phyloP scores from a whole-genome alignment of 2,113 vertebrate genomes.

The Saimiri boliviensis region DNA sequence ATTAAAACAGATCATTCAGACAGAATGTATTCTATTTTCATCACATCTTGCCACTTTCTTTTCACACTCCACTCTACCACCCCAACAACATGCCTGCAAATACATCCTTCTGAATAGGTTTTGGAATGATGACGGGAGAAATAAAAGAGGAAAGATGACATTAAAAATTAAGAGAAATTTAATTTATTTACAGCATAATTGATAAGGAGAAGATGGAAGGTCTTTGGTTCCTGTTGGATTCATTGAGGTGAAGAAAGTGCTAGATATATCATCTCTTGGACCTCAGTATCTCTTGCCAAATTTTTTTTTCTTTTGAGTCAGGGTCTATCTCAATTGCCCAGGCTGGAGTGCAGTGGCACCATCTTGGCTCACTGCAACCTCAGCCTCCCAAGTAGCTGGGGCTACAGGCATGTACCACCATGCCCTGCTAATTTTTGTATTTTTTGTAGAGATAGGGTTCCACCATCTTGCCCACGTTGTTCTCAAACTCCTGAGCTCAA shows the following conservation, averaged over 20 bases:
- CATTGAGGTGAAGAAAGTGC: not conserved
- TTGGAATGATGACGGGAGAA: conserved; percentile 9
- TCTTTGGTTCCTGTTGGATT: not conserved
- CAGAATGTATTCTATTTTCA: not conserved
- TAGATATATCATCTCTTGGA: not conserved
- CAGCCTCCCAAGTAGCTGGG: too few species aligned
- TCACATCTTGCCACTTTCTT: conserved; percentile 3
- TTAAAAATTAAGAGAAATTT: conserved; percentile 28
- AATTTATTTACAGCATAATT: not conserved
- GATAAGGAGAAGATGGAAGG: not conserved
- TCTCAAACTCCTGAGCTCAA: too few species aligned
- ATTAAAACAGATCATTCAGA: not conserved
- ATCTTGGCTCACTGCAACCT: too few species aligned
- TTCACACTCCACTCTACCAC: not conserved
- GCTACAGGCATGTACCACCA: too few species aligned
- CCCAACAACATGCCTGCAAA: not conserved
- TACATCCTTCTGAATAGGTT: not conserved
- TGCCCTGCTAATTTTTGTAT: too few species aligned
- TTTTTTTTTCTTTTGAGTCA: not conserved
- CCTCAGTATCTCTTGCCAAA: not conserved
- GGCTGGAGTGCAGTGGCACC: too few species aligned
- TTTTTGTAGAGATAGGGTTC: too few species aligned
- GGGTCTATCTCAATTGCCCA: too few species aligned
- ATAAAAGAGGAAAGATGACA: conserved; percentile 6
- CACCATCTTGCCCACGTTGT: too few species aligned